Conservation (phyloP, 2,888 invertebrate genomes). For the Agrochola lota region DNA sequence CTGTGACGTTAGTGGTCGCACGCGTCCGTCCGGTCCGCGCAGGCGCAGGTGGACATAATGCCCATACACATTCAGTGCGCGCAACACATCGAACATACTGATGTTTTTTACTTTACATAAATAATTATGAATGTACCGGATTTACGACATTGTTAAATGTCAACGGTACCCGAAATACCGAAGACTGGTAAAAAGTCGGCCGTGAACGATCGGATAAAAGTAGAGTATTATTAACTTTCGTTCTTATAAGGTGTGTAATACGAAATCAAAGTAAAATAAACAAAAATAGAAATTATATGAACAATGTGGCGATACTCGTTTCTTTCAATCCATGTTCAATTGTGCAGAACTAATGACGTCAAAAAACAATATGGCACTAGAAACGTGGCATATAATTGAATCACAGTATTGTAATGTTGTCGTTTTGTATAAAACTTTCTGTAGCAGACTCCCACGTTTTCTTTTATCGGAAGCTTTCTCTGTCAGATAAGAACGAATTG, state of each 20-base stretch:
- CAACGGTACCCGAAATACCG: conserved; percentile 61
- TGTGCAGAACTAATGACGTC: conserved; percentile 72
- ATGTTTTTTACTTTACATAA: conserved; percentile 68
- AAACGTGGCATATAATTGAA: conserved; percentile 79
- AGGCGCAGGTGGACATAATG: conserved; percentile 67
- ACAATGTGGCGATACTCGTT: conserved; percentile 54
- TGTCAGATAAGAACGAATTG: conserved; percentile 83
- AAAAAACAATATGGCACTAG: conserved; percentile 81
- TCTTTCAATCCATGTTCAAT: conserved; percentile 65
- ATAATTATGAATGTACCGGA: conserved; percentile 66
- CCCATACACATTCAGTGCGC: conserved; percentile 69
- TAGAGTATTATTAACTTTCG: conserved; percentile 48
- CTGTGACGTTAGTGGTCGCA: conserved; percentile 71
- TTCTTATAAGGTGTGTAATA: conserved; percentile 49
- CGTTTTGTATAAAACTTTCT: conserved; percentile 81
- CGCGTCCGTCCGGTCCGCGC: conserved; percentile 74
- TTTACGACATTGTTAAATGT: conserved; percentile 66
- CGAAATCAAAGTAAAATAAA: conserved; percentile 39
- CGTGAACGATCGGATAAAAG: conserved; percentile 41
- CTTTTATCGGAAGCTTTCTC: conserved; percentile 87
- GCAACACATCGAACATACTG: conserved; percentile 63
- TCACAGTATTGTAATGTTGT: conserved; percentile 75
- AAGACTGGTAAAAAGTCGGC: conserved; percentile 30
- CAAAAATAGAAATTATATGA: conserved; percentile 46
- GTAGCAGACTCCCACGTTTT: conserved; percentile 87